Percentiles rank a stretch among this genome's conserved stretches.
Evolutionary conservation across 2,113 vertebrate genomes (phyloP).

Genomic region (Vimba vimba): DNA sequence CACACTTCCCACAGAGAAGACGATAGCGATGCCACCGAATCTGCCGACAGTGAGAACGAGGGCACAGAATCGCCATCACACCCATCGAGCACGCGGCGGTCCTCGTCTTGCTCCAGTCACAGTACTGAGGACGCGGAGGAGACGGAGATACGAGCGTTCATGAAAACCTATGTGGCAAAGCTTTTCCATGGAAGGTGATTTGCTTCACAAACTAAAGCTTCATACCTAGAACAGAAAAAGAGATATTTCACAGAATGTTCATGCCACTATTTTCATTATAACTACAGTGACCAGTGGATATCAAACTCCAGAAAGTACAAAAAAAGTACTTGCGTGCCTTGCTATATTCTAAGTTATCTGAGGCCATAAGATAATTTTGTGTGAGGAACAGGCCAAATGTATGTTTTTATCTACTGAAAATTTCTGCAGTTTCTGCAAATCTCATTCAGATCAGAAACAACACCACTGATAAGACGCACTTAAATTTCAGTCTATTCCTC

Average conservation of each 20-base stretch:
- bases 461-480: not conserved
- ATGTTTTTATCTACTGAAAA: not conserved
- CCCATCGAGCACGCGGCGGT: conserved; percentile 77
- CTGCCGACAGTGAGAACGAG: conserved; percentile 91
- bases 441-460: not conserved
- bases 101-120: conserved; percentile 89
- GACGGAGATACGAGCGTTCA: conserved; percentile 81
- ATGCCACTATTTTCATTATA: not conserved
- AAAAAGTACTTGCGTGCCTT: not conserved
- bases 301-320: not conserved
- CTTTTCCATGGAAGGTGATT: conserved; percentile 87
- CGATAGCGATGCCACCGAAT: conserved; percentile 90
- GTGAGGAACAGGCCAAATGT: not conserved
- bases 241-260: not conserved
- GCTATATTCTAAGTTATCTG: not conserved
- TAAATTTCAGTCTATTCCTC: not conserved
- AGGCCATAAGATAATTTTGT: not conserved
- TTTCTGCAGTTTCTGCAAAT: not conserved
- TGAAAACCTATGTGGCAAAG: conserved; percentile 89
- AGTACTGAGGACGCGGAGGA: conserved; percentile 79
- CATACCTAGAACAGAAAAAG: not conserved
- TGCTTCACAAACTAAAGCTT: not conserved
- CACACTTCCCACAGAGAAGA: conserved; percentile 28
- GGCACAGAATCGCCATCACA: conserved; percentile 76
- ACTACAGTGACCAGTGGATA: not conserved